phyloP scores from a whole-genome alignment of 2,797 vertebrate genomes.

The Diceros bicornis region DNA sequence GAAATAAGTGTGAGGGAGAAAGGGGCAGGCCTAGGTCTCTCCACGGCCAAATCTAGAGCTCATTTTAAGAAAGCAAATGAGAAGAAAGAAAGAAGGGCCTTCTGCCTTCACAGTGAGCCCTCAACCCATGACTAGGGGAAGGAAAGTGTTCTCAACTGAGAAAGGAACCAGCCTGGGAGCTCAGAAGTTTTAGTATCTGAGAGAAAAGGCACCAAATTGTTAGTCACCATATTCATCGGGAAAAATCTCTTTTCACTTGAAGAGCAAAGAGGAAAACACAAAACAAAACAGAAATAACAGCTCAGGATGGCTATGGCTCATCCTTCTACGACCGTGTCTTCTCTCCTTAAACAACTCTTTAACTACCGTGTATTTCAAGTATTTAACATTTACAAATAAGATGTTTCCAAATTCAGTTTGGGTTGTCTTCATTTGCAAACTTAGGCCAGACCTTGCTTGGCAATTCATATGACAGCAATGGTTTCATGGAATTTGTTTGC shows the following conservation, averaged over 20 bases:
- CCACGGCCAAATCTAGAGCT: background rate
- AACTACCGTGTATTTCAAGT: background rate
- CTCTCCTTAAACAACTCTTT: slow-evolving; percentile 30
- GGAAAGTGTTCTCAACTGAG: background rate
- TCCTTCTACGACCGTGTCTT: background rate
- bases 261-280: background rate
- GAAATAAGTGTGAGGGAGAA: background rate
- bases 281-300: background rate
- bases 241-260: background rate
- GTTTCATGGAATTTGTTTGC: background rate
- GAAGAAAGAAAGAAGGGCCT: background rate
- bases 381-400: slow-evolving; percentile 32
- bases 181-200: background rate
- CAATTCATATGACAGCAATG: background rate
- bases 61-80: background rate
- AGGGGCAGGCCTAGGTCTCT: background rate
- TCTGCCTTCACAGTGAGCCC: background rate
- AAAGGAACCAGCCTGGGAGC: background rate
- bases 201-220: background rate
- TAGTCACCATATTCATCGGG: background rate
- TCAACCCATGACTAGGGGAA: background rate
- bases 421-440: slow-evolving; percentile 42
- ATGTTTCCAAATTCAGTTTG: background rate
- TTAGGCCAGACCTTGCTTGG: background rate
- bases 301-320: background rate